Conservation (phyloP, 1,140 invertebrate genomes). For the Drosophila tsacasi region DNA sequence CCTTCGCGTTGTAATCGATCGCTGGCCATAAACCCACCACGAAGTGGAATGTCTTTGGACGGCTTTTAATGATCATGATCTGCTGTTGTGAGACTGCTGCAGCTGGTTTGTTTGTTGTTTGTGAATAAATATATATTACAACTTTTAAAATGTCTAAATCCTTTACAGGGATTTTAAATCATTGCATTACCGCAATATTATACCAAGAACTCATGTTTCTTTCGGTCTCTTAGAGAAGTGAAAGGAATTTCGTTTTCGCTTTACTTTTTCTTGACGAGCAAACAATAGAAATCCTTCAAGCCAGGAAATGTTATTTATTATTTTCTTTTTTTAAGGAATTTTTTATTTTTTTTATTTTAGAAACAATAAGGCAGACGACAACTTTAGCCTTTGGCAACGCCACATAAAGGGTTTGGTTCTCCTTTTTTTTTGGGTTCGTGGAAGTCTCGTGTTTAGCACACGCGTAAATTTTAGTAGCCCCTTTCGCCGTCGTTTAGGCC, state of each 20-base stretch:
- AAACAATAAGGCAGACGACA: slow-evolving; percentile 69
- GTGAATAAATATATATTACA: too few relatives aligned
- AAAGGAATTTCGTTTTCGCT: slow-evolving; percentile 69
- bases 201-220: neutral
- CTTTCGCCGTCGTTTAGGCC: slow-evolving; percentile 28
- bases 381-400: slow-evolving; percentile 64
- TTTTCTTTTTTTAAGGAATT: slow-evolving; percentile 60
- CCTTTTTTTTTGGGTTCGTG: slow-evolving; percentile 67
- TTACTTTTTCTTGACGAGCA: slow-evolving; percentile 59
- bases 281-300: slow-evolving; percentile 80
- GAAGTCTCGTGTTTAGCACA: slow-evolving; percentile 85
- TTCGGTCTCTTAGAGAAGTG: slow-evolving; percentile 18
- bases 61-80: slow-evolving; percentile 74
- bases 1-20: slow-evolving; percentile 77
- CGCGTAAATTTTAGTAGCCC: slow-evolving; percentile 84
- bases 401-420: slow-evolving; percentile 57
- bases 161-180: too few relatives aligned
- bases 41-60: slow-evolving; percentile 69
- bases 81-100: slow-evolving; percentile 9
- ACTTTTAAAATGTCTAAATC: neutral
- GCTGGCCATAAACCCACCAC: slow-evolving; percentile 75
- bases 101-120: slow-evolving; percentile 61
- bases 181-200: neutral
- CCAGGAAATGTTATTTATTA: slow-evolving; percentile 49
- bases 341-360: slow-evolving; percentile 67